phyloP scores from a whole-genome alignment of 2,113 vertebrate species.

The Jaculus jaculus region DNA sequence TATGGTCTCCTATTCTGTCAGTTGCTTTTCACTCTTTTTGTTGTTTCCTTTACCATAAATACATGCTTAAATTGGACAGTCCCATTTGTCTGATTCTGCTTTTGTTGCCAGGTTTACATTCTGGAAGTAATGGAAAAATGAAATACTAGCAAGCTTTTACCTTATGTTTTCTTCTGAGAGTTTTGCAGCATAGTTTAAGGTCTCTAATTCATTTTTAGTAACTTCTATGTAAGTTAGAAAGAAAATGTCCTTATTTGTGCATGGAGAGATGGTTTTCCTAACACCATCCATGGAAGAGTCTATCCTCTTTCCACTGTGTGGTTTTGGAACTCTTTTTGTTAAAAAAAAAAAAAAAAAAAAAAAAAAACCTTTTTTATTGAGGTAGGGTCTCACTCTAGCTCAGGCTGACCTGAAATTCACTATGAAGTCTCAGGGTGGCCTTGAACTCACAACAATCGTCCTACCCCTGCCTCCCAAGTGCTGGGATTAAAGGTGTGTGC shows the following conservation, averaged over 20 bases:
- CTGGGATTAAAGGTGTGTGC: too few relatives aligned
- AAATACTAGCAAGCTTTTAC: background rate
- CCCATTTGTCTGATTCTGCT: background rate
- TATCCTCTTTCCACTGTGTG: background rate
- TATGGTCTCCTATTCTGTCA: background rate
- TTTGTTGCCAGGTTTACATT: background rate
- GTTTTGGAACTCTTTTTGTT: background rate
- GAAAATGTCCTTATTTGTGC: background rate
- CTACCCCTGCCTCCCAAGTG: too few relatives aligned
- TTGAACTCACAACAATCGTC: too few relatives aligned
- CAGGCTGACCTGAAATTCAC: too few relatives aligned
- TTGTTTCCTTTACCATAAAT: background rate
- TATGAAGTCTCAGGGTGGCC: too few relatives aligned
- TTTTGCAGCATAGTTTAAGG: background rate
- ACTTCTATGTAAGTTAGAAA: background rate
- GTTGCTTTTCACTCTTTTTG: background rate
- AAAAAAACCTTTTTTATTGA: too few relatives aligned
- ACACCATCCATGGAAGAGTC: background rate
- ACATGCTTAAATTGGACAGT: background rate
- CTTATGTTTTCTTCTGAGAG: background rate
- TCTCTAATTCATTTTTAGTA: background rate
- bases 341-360: too few relatives aligned
- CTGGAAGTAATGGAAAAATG: background rate
- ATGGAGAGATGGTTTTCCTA: background rate
- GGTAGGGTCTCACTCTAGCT: too few relatives aligned